Conservation (phyloP, 2,113 vertebrate genomes). For the Rostratula benghalensis region DNA sequence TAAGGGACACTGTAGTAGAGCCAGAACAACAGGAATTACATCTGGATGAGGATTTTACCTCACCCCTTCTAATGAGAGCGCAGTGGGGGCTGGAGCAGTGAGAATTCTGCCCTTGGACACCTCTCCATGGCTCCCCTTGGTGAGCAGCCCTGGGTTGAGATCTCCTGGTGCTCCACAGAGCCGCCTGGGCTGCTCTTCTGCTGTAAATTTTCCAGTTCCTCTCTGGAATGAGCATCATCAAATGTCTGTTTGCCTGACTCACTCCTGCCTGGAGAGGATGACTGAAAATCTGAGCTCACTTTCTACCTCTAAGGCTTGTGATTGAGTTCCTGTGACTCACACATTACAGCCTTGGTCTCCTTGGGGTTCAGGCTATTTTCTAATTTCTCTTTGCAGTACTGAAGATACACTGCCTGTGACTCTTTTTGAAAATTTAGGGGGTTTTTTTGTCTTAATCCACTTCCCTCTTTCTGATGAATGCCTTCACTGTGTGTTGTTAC, state of each 20-base stretch:
- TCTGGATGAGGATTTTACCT: background rate
- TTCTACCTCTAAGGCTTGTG: background rate
- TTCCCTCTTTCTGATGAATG: background rate
- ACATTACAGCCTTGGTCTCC: background rate
- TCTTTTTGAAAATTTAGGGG: background rate
- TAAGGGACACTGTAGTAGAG: background rate
- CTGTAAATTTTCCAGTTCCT: background rate
- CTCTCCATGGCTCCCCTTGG: background rate
- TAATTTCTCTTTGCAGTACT: background rate
- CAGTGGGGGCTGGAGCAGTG: rapidly evolving
- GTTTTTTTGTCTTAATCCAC: background rate
- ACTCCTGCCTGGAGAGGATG: slow-evolving; percentile 22
- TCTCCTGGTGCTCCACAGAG: rapidly evolving
- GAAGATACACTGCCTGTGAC: background rate
- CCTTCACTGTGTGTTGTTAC: background rate
- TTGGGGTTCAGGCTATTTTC: background rate
- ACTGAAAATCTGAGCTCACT: background rate
- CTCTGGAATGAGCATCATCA: background rate
- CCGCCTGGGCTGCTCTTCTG: background rate
- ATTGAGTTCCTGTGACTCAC: slow-evolving; percentile 44
- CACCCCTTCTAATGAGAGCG: background rate
- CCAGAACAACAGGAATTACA: background rate
- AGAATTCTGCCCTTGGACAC: background rate
- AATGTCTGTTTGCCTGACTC: slow-evolving; percentile 27
- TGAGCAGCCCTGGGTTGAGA: background rate